Evolutionary conservation across 1,140 invertebrate species (phyloP).

Genomic region (Penaeus japonicus): DNA sequence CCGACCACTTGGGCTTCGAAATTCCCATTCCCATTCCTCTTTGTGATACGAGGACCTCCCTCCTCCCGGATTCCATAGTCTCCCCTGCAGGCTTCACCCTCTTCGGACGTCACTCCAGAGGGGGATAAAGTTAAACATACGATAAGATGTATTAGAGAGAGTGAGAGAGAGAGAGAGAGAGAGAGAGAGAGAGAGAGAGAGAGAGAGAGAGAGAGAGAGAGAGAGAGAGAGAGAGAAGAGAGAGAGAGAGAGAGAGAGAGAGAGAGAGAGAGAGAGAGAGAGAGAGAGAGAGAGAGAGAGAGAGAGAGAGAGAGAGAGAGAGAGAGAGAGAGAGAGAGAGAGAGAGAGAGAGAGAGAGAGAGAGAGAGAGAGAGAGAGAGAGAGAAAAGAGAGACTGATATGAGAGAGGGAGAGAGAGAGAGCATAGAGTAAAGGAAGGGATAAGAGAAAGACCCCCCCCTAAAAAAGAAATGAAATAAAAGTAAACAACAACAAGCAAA

Average conservation of each 20-base stretch:
- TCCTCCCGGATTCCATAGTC: constrained; percentile 9
- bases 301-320: background rate
- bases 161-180: background rate
- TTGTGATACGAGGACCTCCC: constrained; percentile 32
- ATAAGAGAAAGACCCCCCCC: background rate
- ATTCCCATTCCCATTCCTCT: constrained; percentile 27
- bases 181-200: background rate
- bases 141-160: too few relatives aligned
- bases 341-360: background rate
- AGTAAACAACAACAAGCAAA: background rate
- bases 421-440: background rate
- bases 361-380: background rate
- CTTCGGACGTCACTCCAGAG: background rate
- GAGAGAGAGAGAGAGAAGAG: constrained; percentile 2
- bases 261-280: too few relatives aligned
- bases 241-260: too few relatives aligned
- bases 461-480: too few relatives aligned
- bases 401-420: background rate
- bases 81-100: background rate
- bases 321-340: background rate
- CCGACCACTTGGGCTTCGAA: constrained; percentile 16
- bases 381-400: background rate
- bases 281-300: background rate
- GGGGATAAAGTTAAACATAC: too few relatives aligned
- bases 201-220: background rate